Conservation (phyloP, 2,797 vertebrate species). For the Hybognathus amarus region DNA sequence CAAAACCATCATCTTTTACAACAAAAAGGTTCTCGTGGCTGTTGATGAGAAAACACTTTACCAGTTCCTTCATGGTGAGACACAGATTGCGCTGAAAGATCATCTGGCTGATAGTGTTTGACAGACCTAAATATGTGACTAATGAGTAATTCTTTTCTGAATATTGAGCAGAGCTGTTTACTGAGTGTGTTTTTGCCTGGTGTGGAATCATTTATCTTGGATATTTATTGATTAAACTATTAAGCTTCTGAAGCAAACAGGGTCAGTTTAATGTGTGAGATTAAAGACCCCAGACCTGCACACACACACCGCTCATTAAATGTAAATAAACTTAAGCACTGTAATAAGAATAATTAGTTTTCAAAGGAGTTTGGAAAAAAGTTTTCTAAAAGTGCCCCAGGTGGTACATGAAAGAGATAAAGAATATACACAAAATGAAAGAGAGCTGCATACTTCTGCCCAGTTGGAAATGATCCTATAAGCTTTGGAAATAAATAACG, state of each 20-base stretch:
- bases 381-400: conserved; percentile 7
- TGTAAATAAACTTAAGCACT: conserved; percentile 34
- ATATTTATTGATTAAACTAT: conserved; percentile 39
- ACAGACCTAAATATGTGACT: conserved; percentile 46
- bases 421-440: background rate
- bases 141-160: conserved; percentile 46
- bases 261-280: conserved; percentile 21
- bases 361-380: conserved; percentile 30
- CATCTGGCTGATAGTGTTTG: background rate
- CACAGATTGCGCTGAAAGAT: conserved; percentile 19
- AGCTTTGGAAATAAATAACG: background rate
- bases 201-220: conserved; percentile 39
- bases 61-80: background rate
- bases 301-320: conserved; percentile 27
- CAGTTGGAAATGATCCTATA: background rate
- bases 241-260: conserved; percentile 28
- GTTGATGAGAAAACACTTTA: conserved; percentile 25
- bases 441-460: background rate
- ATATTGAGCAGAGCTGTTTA: conserved; percentile 46
- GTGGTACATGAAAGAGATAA: background rate
- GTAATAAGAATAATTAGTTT: conserved; percentile 24
- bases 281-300: conserved; percentile 32
- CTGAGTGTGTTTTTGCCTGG: conserved; percentile 10
- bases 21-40: background rate
- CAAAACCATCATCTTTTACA: conserved; percentile 4